Percentiles rank a stretch among this genome's conserved stretches.
Conservation (phyloP, 2,113 vertebrate genomes). For the Oncorhynchus masou region DNA sequence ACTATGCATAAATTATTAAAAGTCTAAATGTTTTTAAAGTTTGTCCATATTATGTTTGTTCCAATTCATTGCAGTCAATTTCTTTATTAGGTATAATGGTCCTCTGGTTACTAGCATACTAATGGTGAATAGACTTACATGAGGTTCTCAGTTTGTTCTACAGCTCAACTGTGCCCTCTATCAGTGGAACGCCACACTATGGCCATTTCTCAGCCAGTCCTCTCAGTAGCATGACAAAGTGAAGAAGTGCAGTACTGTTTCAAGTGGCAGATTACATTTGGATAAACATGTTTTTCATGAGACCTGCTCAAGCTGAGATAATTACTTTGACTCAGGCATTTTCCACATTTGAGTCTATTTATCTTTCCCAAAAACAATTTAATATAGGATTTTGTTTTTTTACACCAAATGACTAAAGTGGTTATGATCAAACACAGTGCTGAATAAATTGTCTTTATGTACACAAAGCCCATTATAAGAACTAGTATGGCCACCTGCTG, state of each 20-base stretch:
- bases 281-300: neutral
- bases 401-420: neutral
- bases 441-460: neutral
- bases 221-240: constrained; percentile 4
- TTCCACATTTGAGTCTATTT: neutral
- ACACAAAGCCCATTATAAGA: neutral
- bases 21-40: neutral
- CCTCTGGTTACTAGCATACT: neutral
- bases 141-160: constrained; percentile 37
- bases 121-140: neutral
- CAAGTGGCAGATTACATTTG: neutral
- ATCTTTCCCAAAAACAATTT: neutral
- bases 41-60: neutral
- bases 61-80: neutral
- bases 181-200: constrained; percentile 36
- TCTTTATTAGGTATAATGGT: neutral
- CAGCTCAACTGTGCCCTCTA: constrained; percentile 78
- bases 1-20: neutral
- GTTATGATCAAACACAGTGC: neutral
- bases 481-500: constrained; percentile 50
- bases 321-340: neutral
- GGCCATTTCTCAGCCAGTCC: neutral
- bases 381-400: no score
- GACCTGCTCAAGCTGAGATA: neutral
- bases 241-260: neutral